A percentile compares a stretch with the other conserved stretches of the same genome.
phyloP scores from a whole-genome alignment of 2,113 vertebrate genomes.

The Noturus placidus region DNA sequence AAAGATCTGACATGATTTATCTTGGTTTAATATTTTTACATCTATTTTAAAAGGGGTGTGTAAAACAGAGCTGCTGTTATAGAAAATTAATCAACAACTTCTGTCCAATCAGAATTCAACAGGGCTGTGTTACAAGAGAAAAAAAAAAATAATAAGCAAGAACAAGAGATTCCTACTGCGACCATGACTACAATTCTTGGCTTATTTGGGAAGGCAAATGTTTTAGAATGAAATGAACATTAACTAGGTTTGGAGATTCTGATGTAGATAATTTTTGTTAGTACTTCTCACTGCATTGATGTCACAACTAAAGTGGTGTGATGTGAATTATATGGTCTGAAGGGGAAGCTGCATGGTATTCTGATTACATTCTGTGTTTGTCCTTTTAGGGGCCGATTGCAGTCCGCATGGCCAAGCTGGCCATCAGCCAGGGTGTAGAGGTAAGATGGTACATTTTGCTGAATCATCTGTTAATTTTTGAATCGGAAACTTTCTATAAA shows the following conservation, averaged over 20 bases:
- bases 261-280: neutral
- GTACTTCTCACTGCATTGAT: neutral
- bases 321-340: conserved; percentile 10
- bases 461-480: neutral
- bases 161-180: neutral
- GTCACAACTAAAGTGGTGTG: neutral
- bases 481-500: neutral
- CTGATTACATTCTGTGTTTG: conserved; percentile 12
- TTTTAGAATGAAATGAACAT: conserved; percentile 2
- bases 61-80: neutral
- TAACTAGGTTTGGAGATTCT: neutral
- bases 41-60: neutral
- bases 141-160: neutral
- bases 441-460: conserved; percentile 68
- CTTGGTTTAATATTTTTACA: neutral
- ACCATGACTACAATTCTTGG: neutral
- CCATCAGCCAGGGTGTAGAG: conserved; percentile 96
- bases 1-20: neutral
- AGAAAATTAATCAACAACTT: neutral
- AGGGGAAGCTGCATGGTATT: neutral
- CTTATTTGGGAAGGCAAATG: neutral
- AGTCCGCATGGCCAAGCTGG: conserved; percentile 94
- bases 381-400: conserved; percentile 89
- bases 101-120: neutral
- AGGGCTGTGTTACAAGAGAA: neutral